Conservation (phyloP, 2,888 invertebrate species). For the Eulithis testata region DNA sequence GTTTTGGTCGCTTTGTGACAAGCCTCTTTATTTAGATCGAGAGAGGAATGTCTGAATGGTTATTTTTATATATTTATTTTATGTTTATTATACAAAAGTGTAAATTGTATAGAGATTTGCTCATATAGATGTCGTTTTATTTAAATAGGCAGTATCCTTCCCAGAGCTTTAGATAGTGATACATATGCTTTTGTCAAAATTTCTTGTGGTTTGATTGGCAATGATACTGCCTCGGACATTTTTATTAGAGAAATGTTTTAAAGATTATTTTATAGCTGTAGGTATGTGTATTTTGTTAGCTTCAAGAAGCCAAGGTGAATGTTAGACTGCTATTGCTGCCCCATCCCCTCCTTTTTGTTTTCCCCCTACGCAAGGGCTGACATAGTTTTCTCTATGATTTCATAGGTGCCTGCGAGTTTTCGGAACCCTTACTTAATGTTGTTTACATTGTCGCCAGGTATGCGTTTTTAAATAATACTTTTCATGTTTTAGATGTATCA, state of each 20-base stretch:
- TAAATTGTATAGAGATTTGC: slow-evolving; percentile 79
- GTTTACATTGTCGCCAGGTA: slow-evolving; percentile 86
- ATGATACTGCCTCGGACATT: slow-evolving; percentile 77
- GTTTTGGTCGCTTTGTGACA: slow-evolving; percentile 73
- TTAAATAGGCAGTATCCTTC: slow-evolving; percentile 80
- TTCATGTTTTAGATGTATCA: slow-evolving; percentile 57
- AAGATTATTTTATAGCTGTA: slow-evolving; percentile 76
- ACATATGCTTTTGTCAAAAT: slow-evolving; percentile 35
- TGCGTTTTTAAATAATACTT: slow-evolving; percentile 77
- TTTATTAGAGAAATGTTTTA: slow-evolving; percentile 70
- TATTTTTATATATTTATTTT: slow-evolving; percentile 52
- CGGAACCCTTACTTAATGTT: slow-evolving; percentile 82
- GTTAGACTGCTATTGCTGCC: slow-evolving; percentile 83
- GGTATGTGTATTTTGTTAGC: slow-evolving; percentile 84
- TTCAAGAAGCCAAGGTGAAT: slow-evolving; percentile 83
- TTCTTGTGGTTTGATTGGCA: slow-evolving; percentile 46
- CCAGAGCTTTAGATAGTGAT: slow-evolving; percentile 47
- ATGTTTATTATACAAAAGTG: slow-evolving; percentile 58
- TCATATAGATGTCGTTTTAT: slow-evolving; percentile 77
- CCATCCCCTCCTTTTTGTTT: slow-evolving; percentile 76
- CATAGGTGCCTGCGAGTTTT: slow-evolving; percentile 83
- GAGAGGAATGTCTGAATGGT: slow-evolving; percentile 63
- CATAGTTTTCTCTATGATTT: slow-evolving; percentile 81
- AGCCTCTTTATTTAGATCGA: slow-evolving; percentile 63
- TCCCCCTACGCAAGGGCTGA: slow-evolving; percentile 78